Percentiles rank a stretch among this genome's conserved stretches.
Conservation (phyloP, 2,888 invertebrate genomes). For the Eristalis tenax region DNA sequence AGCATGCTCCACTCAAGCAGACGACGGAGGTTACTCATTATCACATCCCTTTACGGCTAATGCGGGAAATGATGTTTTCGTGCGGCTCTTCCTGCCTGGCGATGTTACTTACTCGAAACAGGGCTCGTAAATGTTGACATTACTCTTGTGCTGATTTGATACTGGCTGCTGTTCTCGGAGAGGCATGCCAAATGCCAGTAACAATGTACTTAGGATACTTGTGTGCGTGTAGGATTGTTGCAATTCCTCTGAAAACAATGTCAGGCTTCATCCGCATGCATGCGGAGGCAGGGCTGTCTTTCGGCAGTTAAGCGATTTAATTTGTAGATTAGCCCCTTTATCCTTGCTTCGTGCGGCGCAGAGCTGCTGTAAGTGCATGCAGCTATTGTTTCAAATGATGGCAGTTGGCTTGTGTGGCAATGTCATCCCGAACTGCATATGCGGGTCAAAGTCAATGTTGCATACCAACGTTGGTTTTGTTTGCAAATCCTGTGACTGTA, state of each 20-base stretch:
- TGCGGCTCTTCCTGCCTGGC: neutral
- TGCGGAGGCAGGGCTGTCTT: neutral
- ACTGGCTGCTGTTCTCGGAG: neutral
- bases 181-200: neutral
- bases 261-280: neutral
- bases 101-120: neutral
- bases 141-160: neutral
- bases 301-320: neutral
- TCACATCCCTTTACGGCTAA: slow-evolving; percentile 16
- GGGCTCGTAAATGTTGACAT: slow-evolving; percentile 23
- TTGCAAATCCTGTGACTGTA: neutral
- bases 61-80: slow-evolving; percentile 41
- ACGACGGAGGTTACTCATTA: slow-evolving; percentile 20
- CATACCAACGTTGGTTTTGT: neutral
- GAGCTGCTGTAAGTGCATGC: neutral
- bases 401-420: neutral
- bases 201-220: neutral
- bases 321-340: neutral
- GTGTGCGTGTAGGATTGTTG: neutral
- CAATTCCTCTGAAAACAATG: neutral
- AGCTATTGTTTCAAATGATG: neutral
- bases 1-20: slow-evolving; percentile 14
- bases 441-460: neutral
- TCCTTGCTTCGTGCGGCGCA: neutral
- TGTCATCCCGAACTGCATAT: neutral